phyloP scores from a whole-genome alignment of 2,113 vertebrate genomes.

The Anthoscopus minutus region DNA sequence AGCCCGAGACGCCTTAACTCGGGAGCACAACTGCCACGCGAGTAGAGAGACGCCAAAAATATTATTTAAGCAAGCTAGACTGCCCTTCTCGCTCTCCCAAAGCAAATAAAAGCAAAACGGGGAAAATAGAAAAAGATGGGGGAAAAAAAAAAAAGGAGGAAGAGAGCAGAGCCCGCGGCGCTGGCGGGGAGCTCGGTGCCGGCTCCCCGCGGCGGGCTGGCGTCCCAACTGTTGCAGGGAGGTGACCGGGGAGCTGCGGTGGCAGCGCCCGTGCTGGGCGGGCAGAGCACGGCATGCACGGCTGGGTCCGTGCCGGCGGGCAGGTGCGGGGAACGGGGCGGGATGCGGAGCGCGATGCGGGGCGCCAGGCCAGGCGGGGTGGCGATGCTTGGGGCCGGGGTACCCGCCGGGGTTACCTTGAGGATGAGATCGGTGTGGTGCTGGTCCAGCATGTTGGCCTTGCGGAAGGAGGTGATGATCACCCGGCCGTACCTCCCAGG shows the following conservation, averaged over 20 bases:
- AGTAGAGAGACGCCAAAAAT: not conserved
- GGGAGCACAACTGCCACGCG: not conserved
- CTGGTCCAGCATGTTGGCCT: slow-evolving; percentile 91
- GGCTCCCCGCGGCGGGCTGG: not conserved
- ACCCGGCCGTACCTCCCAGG: slow-evolving; percentile 92
- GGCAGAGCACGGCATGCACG: not conserved
- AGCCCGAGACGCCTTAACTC: not conserved
- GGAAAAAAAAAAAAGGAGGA: not conserved
- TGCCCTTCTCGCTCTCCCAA: not conserved
- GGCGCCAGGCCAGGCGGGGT: not conserved
- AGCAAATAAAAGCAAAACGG: not conserved
- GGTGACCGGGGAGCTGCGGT: not conserved
- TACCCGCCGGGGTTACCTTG: slow-evolving; percentile 74
- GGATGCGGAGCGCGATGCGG: not conserved
- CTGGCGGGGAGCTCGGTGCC: not conserved
- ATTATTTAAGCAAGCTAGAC: not conserved
- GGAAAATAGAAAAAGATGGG: not conserved
- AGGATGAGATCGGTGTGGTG: slow-evolving; percentile 87
- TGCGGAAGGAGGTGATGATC: slow-evolving; percentile 86
- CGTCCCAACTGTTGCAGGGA: slow-evolving; percentile 64
- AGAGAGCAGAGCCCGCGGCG: not conserved
- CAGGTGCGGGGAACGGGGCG: not conserved
- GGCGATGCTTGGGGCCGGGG: not conserved
- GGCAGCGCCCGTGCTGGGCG: not conserved
- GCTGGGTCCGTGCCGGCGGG: not conserved